Evolutionary conservation across 2,797 vertebrate species (phyloP).

Genomic region (Rhinatrema bivittatum): DNA sequence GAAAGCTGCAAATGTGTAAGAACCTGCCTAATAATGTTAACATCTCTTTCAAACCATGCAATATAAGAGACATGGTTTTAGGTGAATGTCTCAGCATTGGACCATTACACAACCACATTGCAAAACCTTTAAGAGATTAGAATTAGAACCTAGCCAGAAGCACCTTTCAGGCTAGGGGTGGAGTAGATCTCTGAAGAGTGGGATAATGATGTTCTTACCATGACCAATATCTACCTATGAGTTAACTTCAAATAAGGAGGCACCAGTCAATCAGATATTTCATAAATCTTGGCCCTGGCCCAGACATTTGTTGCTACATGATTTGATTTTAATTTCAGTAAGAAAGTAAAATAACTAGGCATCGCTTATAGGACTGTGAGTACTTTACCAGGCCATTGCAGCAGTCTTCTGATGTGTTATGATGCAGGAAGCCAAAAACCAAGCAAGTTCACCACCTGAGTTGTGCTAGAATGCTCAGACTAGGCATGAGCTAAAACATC

Average conservation of each 20-base stretch:
- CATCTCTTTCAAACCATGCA: conserved; percentile 52
- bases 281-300: too few species aligned
- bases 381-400: too few species aligned
- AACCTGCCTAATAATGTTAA: conserved; percentile 48
- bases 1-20: conserved; percentile 45
- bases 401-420: too few species aligned
- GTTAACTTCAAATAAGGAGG: conserved; percentile 26
- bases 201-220: conserved; percentile 19
- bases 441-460: too few species aligned
- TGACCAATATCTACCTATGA: conserved; percentile 19
- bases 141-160: conserved; percentile 44
- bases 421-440: too few species aligned
- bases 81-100: conserved; percentile 55
- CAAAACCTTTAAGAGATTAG: conserved; percentile 43
- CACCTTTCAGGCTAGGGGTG: conserved; percentile 41
- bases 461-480: too few species aligned
- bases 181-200: conserved; percentile 21
- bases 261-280: too few species aligned
- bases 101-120: conserved; percentile 60
- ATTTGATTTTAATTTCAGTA: too few species aligned
- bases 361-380: too few species aligned
- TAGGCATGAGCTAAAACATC: too few species aligned
- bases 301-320: too few species aligned
- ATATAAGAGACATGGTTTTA: conserved; percentile 44
- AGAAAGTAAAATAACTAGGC: too few species aligned